Conservation (phyloP, 2,113 vertebrate genomes). For the Ictidomys tridecemlineatus region DNA sequence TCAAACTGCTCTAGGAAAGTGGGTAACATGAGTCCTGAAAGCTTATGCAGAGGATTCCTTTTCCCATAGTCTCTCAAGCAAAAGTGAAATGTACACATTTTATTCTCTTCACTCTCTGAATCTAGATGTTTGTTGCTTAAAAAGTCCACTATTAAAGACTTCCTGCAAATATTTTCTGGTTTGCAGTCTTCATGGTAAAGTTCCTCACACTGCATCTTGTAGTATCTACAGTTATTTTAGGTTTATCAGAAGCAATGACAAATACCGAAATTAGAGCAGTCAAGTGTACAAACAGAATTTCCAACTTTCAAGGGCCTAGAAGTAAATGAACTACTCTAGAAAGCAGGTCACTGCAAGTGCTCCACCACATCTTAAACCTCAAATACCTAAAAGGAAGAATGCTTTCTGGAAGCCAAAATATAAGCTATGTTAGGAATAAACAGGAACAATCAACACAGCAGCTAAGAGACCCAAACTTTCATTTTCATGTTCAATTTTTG, state of each 20-base stretch:
- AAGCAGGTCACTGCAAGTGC: not conserved
- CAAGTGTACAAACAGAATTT: not conserved
- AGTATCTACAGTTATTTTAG: slow-evolving; percentile 26
- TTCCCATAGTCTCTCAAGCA: not conserved
- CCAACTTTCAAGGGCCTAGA: slow-evolving; percentile 22
- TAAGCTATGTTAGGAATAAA: not conserved
- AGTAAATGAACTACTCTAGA: not conserved
- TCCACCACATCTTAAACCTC: not conserved
- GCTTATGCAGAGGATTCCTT: not conserved
- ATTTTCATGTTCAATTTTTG: slow-evolving; percentile 19
- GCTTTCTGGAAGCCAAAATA: not conserved
- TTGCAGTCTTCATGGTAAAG: not conserved
- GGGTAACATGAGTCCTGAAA: not conserved
- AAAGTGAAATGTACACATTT: not conserved
- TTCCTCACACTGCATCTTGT: not conserved
- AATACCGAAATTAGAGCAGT: slow-evolving; percentile 26
- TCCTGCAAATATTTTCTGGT: slow-evolving; percentile 28
- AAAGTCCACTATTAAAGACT: not conserved
- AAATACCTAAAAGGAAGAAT: not conserved
- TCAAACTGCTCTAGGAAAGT: not conserved
- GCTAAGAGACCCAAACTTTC: not conserved
- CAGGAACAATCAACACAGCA: not conserved
- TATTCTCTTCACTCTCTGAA: not conserved
- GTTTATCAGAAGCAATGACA: slow-evolving; percentile 12
- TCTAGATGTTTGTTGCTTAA: not conserved